Base-by-base conservation (phyloP, 2,113 vertebrate species). In the Fregetta grallaria region DNA sequence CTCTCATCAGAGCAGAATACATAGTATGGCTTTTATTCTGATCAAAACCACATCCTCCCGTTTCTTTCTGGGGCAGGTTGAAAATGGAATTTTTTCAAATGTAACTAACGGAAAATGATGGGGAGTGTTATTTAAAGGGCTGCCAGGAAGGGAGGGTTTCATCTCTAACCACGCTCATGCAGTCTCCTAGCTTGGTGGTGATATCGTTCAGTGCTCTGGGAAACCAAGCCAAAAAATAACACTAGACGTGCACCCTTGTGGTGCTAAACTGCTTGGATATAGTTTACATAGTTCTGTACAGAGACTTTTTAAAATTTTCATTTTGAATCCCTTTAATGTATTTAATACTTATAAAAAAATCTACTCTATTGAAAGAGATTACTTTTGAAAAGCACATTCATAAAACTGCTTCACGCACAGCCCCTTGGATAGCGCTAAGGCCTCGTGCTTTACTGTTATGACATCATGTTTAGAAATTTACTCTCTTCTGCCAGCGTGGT, bases 381-480 rank as follows among this genome's bases (percentile, higher is more conserved):
- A 52, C 36, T 93, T 90, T 90, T 94, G 50, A 11, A 78, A 94
- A 96, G 94, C 95, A 96, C 95, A 96, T 97, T 97, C 96, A 96
- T 92, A 92, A 90, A 92, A 63, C 94, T 96, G 96, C 95, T 96
- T 96, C 78, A 90, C 6, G 17, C 86, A 91, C 72, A 92, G 95
- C 86, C 84, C 80, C 93, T 92, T 81, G 63, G 91, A 7, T 25
- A 76, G 59, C 34, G 20, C 94, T 91, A 92, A 88, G 90, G 89
- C 90, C 36, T 97, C 96, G 97, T 94, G 88, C 87, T 92, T 93
- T 76, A 96, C 79, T 32, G 52, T 99, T 98, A 99, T 92, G 99
- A 99, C 97, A 99, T 99, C 99, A 99, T 98, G 94, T 99, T 99
- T 80, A 99, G 98, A 97, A 99, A 99, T 98, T 99, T 99, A 98